Evolutionary conservation across 64 coral and sea anemone genomes (phyloP).

Genomic region (Porites australiensis): DNA sequence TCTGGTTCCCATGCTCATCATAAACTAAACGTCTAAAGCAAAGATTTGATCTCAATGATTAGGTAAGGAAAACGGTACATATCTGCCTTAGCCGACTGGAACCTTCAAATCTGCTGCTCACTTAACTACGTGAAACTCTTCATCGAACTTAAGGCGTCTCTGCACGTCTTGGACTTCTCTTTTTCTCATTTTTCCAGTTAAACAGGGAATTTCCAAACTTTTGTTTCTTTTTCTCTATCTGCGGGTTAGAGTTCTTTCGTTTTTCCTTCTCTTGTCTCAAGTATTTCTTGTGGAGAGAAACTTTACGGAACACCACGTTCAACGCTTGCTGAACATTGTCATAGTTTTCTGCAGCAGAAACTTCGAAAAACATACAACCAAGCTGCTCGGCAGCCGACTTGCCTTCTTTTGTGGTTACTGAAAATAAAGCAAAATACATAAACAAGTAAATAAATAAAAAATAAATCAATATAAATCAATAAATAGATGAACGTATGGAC

Average conservation of each 20-base stretch:
- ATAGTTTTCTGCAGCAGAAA: conserved; percentile 94
- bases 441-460: background rate
- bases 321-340: conserved; percentile 92
- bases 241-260: conserved; percentile 57
- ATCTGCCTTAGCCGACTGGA: too few relatives aligned
- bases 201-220: conserved; percentile 93
- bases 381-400: conserved; percentile 91
- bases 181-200: conserved; percentile 88
- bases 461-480: too few relatives aligned
- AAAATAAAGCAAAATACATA: background rate
- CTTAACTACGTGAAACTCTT: background rate
- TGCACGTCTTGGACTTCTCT: conserved; percentile 39
- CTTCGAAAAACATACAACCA: conserved; percentile 97
- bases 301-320: conserved; percentile 88
- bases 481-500: too few relatives aligned
- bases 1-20: too few relatives aligned
- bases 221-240: conserved; percentile 82
- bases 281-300: conserved; percentile 83
- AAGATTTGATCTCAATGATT: too few relatives aligned
- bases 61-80: too few relatives aligned
- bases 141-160: background rate
- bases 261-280: conserved; percentile 74
- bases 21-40: too few relatives aligned
- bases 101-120: background rate
- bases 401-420: conserved; percentile 87